phyloP scores from a whole-genome alignment of 2,888 invertebrate species.

The Drosophila rellima region DNA sequence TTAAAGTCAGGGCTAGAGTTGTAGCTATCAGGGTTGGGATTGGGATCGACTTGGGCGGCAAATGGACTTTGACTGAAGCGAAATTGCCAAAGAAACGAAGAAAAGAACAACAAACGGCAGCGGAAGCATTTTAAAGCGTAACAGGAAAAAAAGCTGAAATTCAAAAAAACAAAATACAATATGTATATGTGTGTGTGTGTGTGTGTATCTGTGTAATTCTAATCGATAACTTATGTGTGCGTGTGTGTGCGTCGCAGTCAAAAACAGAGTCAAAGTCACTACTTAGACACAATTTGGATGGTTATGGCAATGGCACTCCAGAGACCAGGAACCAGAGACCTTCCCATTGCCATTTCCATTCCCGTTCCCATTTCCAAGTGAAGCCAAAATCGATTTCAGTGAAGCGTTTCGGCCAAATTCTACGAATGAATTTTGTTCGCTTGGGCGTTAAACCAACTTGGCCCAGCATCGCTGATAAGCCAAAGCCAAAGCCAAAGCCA shows the following conservation, averaged over 20 bases:
- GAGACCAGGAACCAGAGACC: slow-evolving; percentile 81
- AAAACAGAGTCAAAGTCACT: slow-evolving; percentile 49
- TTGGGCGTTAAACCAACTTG: slow-evolving; percentile 69
- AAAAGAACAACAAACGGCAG: slow-evolving; percentile 40
- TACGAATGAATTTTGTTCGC: slow-evolving; percentile 71
- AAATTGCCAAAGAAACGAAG: slow-evolving; percentile 67
- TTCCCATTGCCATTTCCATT: slow-evolving; percentile 8
- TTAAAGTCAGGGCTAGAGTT: slow-evolving; percentile 10
- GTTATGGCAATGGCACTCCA: slow-evolving; percentile 83
- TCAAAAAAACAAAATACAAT: slow-evolving; percentile 40
- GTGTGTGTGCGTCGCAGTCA: slow-evolving; percentile 20
- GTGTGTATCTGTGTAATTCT: slow-evolving; percentile 37
- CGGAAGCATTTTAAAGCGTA: slow-evolving; percentile 80
- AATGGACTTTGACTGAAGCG: slow-evolving; percentile 72
- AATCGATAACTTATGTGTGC: slow-evolving; percentile 72
- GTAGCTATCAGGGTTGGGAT: slow-evolving; percentile 52
- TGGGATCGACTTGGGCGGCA: slow-evolving; percentile 53
- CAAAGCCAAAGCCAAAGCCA: slow-evolving; percentile 4
- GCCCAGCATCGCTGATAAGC: slow-evolving; percentile 72
- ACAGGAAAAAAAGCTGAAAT: slow-evolving; percentile 54
- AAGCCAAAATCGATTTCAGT: slow-evolving; percentile 65
- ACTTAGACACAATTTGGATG: slow-evolving; percentile 84
- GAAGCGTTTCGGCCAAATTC: slow-evolving; percentile 72
- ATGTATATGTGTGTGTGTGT: slow-evolving; percentile 8
- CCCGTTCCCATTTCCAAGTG: too few relatives aligned